Evolutionary conservation across 2,888 invertebrate genomes (phyloP), one percentile per base, ranked within the genome.

Genomic region (Drosophila heteroneura): DNA sequence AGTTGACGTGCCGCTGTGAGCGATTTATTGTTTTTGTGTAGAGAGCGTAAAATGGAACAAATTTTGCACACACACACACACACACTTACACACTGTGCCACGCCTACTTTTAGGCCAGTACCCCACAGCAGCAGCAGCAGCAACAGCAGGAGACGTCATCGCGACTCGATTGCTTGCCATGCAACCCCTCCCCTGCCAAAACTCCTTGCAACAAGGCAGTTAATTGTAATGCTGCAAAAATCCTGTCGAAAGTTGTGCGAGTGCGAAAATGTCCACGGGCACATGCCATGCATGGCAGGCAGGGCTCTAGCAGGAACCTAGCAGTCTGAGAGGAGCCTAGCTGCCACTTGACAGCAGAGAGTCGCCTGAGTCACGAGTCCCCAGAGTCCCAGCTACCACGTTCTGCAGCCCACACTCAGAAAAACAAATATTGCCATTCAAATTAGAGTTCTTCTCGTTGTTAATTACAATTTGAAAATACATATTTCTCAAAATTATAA

Each of bases 21-120:
- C 85, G 85, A 90, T 90, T 85, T 85, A 85, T 85, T 85, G 85
- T 89, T 89, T 90, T 85, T 90, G 85, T 89, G 88, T 89, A 88
- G 71, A 89, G 81, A 89, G 85, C 85, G 88, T 87, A 89, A 85
- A 89, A 89, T 85, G 85, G 85, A 85, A 85, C 90, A 85, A 87
- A 87, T 89, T 89, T 87, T 61, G 58, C 74, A 62, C 69, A 73
- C 32, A 71, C 68, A 74, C 51, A 68, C 69, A 74, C 51, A 68
- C 69, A 61, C 44, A 54, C 59, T 35, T 56, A 35, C 56, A 61
- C 26, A 41, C 51, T 37, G 49, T 58, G 68, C 53, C 77, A 81
- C 79, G 77, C 81, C 57, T 64, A 66, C 69, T 82, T 82, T 82
- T 84, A 80, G 89, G 80, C 74, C 53, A 66, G 49, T 22, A 32